A percentile compares a stretch with the other conserved stretches of the same genome.
These are phyloP conservation scores for Lasaia peninsularis DNA, from an alignment of 1,140 invertebrate genomes.

Conservation along the genomic window DNA sequence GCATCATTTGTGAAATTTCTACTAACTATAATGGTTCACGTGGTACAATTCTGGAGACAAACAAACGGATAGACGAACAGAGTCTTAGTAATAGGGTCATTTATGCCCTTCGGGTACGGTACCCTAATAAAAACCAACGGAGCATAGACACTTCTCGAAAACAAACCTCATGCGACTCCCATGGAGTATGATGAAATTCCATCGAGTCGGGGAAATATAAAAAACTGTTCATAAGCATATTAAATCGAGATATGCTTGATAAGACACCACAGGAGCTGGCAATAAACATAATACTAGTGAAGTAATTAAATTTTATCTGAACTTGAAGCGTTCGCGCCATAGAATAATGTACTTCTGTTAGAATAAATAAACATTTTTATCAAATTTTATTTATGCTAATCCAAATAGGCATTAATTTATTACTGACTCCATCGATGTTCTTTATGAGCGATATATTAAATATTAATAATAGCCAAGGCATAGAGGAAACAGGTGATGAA, in stretches of 20 bases:
- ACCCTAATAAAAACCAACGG: constrained; percentile 1
- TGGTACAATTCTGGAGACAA: no score
- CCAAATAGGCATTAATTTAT: constrained; percentile 3
- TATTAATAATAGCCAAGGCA: background rate
- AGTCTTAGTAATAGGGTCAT: no score
- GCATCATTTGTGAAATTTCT: no score
- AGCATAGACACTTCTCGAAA: constrained; percentile 6
- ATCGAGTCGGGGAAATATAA: constrained; percentile 41
- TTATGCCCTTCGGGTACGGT: no score
- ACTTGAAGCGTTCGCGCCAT: constrained; percentile 25
- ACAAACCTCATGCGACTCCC: constrained; percentile 28
- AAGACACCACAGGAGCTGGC: constrained; percentile 43
- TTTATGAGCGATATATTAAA: background rate
- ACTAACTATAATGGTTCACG: no score
- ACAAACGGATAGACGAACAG: no score
- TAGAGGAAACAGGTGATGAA: constrained; percentile 9
- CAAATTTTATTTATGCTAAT: constrained; percentile 5
- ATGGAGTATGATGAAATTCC: constrained; percentile 36
- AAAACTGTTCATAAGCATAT: constrained; percentile 43
- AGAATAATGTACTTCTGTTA: constrained; percentile 22
- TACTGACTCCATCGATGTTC: background rate
- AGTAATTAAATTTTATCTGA: constrained; percentile 50
- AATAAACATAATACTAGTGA: constrained; percentile 46
- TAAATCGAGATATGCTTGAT: constrained; percentile 39
- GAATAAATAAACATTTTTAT: constrained; percentile 23